Conservation (phyloP, 2,113 vertebrate genomes). For the Eupsittula cactorum region DNA sequence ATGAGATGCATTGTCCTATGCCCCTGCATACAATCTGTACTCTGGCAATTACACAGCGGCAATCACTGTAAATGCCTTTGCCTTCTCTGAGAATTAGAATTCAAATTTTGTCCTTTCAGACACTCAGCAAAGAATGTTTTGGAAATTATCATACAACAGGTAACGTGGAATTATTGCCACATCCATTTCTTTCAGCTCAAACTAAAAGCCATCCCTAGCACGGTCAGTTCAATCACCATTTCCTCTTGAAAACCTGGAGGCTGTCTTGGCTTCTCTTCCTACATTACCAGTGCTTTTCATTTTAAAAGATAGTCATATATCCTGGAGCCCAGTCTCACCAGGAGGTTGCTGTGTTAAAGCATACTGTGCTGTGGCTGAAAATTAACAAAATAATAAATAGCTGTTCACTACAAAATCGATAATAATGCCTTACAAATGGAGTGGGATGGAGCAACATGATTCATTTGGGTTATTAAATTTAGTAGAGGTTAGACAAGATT, state of each 20-base stretch:
- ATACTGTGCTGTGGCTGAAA: not conserved
- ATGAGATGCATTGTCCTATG: slow-evolving; percentile 12
- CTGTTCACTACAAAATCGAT: not conserved
- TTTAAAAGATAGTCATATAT: not conserved
- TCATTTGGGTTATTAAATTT: not conserved
- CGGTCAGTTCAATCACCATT: not conserved
- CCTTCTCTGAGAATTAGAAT: slow-evolving; percentile 32
- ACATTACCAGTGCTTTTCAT: not conserved
- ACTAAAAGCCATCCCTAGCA: not conserved
- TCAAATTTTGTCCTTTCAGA: slow-evolving; percentile 53
- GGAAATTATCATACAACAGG: slow-evolving; percentile 12
- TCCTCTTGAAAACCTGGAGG: not conserved
- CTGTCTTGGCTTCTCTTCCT: not conserved
- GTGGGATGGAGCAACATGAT: not conserved
- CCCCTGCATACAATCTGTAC: not conserved
- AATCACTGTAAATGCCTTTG: slow-evolving; percentile 4
- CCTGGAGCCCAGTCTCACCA: not conserved
- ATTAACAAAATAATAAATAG: not conserved
- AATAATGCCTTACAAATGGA: not conserved
- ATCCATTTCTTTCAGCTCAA: not conserved
- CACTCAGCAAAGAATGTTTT: not conserved
- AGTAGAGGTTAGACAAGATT: not conserved
- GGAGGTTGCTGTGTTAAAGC: not conserved
- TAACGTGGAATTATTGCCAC: slow-evolving; percentile 2
- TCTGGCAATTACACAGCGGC: not conserved